Conservation (phyloP, 2,113 vertebrate genomes). For the Rhinoderma darwinii region DNA sequence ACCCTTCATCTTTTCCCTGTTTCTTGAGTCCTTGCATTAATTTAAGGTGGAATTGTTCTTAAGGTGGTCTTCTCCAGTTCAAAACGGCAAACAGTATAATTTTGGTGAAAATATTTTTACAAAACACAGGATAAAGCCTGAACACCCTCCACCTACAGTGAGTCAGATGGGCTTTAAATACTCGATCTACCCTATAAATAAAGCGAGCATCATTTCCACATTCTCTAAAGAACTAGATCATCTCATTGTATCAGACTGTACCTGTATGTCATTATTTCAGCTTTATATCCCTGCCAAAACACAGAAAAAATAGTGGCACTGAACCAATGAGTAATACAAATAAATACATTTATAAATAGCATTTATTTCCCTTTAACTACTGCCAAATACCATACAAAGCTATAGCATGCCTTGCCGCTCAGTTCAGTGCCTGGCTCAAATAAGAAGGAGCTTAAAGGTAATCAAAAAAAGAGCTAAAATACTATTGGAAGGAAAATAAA, state of each 20-base stretch:
- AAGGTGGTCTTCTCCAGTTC: background rate
- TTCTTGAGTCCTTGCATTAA: background rate
- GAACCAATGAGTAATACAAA: constrained; percentile 40
- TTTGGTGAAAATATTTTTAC: background rate
- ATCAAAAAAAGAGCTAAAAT: background rate
- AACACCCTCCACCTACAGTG: background rate
- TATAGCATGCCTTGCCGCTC: background rate
- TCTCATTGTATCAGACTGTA: constrained; percentile 43
- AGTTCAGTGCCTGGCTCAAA: background rate
- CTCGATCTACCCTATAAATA: constrained; percentile 15
- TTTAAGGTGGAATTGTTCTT: background rate
- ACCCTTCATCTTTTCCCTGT: no score
- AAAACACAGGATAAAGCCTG: background rate
- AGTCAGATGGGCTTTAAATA: background rate
- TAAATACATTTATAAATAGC: constrained; percentile 51
- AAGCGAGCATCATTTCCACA: background rate
- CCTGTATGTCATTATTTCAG: constrained; percentile 30
- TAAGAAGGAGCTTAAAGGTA: background rate
- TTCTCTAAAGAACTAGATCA: constrained; percentile 14
- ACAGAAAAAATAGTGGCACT: constrained; percentile 23
- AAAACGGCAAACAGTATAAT: background rate
- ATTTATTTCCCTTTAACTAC: constrained; percentile 40
- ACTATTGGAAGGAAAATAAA: background rate
- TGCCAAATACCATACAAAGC: constrained; percentile 30
- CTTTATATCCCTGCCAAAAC: constrained; percentile 38